Conservation (phyloP, 2,797 vertebrate species). For the Valencia hispanica region DNA sequence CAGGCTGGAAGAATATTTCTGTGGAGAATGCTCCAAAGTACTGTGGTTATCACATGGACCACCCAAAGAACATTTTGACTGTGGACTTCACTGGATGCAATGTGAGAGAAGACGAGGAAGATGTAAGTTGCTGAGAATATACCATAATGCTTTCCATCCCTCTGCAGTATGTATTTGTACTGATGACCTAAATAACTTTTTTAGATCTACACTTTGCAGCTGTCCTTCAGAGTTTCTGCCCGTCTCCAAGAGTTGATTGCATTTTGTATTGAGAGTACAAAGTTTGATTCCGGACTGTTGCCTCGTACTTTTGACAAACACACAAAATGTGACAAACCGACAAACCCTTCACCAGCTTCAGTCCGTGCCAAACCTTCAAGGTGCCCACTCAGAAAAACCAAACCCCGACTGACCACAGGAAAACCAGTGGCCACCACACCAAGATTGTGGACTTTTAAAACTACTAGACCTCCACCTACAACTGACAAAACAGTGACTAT, state of each 20-base stretch:
- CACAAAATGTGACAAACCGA: neutral
- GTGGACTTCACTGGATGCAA: slow-evolving; percentile 62
- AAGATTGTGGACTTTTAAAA: too few relatives aligned
- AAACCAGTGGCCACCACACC: neutral
- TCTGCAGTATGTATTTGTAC: neutral
- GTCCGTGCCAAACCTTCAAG: neutral
- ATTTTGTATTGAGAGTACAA: slow-evolving; percentile 29
- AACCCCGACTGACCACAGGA: neutral
- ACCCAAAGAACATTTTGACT: slow-evolving; percentile 9
- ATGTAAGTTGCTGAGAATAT: slow-evolving; percentile 22
- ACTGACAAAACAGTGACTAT: too few relatives aligned
- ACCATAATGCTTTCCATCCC: neutral
- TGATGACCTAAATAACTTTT: neutral
- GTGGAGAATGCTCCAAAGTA: slow-evolving; percentile 14
- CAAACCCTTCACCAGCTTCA: too few relatives aligned
- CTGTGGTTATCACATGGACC: slow-evolving; percentile 55
- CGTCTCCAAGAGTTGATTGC: neutral
- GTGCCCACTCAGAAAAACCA: neutral
- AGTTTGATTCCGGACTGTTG: neutral
- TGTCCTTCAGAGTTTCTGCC: slow-evolving; percentile 16
- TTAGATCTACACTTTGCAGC: slow-evolving; percentile 49
- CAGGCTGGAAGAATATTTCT: slow-evolving; percentile 34
- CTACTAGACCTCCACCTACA: neutral
- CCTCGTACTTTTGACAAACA: neutral
- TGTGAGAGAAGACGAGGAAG: slow-evolving; percentile 22